Evolutionary conservation across 2,888 invertebrate species (phyloP).

Genomic region (Drosophila flavopinicola): DNA sequence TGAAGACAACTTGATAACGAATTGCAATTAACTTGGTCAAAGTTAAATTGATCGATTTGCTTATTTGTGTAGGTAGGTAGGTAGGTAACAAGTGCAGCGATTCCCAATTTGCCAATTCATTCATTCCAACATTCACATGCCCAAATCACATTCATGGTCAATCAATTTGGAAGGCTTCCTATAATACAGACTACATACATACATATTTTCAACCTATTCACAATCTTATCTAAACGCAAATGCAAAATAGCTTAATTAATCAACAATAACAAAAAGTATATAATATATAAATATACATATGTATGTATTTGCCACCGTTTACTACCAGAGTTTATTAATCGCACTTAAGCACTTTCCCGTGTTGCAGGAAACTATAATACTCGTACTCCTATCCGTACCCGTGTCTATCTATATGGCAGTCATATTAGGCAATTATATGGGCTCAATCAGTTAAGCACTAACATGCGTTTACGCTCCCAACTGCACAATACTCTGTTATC

Average conservation of each 20-base stretch:
- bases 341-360: conserved; percentile 36
- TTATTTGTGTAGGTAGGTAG: too few species aligned
- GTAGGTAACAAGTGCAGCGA: conserved; percentile 1
- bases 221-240: conserved; percentile 41
- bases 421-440: conserved; percentile 15
- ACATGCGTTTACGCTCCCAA: background rate
- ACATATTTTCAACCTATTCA: background rate
- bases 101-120: conserved; percentile 9
- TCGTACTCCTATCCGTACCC: background rate
- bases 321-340: conserved; percentile 23
- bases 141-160: conserved; percentile 3
- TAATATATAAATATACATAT: background rate
- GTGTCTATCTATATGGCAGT: conserved; percentile 9
- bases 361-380: conserved; percentile 32
- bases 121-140: conserved; percentile 5
- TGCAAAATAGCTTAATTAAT: conserved; percentile 53
- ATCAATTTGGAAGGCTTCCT: conserved; percentile 13
- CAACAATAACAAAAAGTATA: conserved; percentile 35
- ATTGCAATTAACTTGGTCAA: conserved; percentile 13
- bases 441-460: background rate
- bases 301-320: conserved; percentile 1
- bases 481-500: background rate
- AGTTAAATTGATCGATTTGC: conserved; percentile 8
- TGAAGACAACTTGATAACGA: background rate
- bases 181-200: too few species aligned